These are phyloP conservation scores for Horisme vitalbata DNA, from an alignment of 2,888 invertebrate species.

Conservation along the genomic window DNA sequence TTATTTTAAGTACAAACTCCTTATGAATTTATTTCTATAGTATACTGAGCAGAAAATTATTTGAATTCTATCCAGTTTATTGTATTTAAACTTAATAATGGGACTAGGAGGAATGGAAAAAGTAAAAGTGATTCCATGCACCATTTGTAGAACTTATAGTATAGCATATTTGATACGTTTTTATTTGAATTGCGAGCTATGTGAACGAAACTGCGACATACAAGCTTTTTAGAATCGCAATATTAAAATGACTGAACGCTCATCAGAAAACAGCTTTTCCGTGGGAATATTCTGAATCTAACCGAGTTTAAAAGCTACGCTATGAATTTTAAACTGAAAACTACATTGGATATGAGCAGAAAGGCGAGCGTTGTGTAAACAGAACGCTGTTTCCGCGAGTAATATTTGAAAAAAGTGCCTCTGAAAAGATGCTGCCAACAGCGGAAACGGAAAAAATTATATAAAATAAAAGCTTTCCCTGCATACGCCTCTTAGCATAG, in stretches of 20 bases:
- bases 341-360: constrained; percentile 70
- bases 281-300: constrained; percentile 59
- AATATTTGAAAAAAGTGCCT: constrained; percentile 64
- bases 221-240: constrained; percentile 28
- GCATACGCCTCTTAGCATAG: constrained; percentile 24
- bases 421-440: constrained; percentile 53
- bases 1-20: too few species aligned
- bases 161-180: not conserved
- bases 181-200: not conserved
- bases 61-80: too few species aligned
- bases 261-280: constrained; percentile 57
- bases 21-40: too few species aligned
- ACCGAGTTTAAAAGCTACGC: constrained; percentile 67
- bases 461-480: constrained; percentile 28
- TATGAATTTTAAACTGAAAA: constrained; percentile 74
- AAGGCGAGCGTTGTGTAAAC: constrained; percentile 67
- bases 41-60: too few species aligned
- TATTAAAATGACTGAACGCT: constrained; percentile 54
- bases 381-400: constrained; percentile 56
- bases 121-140: not conserved
- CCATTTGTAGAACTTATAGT: not conserved
- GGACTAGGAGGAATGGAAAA: not conserved
- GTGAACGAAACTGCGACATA: not conserved
- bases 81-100: too few species aligned
- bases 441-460: constrained; percentile 53